These are phyloP conservation scores for Dioctria linearis DNA, from an alignment of 2,888 invertebrate genomes.

Conservation along the genomic window DNA sequence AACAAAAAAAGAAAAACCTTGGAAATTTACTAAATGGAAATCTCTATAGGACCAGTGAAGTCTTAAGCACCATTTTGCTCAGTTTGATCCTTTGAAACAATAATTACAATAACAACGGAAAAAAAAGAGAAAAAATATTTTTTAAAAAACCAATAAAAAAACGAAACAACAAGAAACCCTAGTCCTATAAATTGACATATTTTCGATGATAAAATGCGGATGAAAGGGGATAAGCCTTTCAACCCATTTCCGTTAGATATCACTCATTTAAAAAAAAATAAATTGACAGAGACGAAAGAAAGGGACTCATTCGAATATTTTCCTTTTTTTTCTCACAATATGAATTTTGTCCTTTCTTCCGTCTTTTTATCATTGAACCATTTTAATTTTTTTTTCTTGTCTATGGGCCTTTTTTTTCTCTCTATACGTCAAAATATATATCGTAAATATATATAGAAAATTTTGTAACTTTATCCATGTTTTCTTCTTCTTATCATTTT, in stretches of 20 bases:
- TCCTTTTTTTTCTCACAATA: conserved; percentile 7
- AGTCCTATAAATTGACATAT: conserved; percentile 22
- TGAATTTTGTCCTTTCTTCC: conserved; percentile 28
- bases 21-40: too few species aligned
- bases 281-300: conserved; percentile 46
- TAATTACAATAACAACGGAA: conserved; percentile 2
- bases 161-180: conserved; percentile 11
- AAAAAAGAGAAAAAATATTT: conserved; percentile 18
- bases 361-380: conserved; percentile 13
- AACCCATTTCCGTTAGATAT: conserved; percentile 42
- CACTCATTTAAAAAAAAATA: conserved; percentile 42
- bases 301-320: conserved; percentile 14
- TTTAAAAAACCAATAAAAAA: conserved; percentile 30
- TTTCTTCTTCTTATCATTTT: neutral
- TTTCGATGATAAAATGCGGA: conserved; percentile 37
- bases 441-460: conserved; percentile 8
- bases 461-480: conserved; percentile 7
- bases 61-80: neutral
- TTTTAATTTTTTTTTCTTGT: neutral
- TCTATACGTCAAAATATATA: conserved; percentile 31
- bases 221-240: conserved; percentile 47
- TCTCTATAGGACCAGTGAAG: too few species aligned
- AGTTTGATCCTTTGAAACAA: conserved; percentile 8
- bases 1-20: too few species aligned
- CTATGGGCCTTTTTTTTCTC: conserved; percentile 2